phyloP scores from a whole-genome alignment of 2,797 vertebrate species.

The Ptychobarbus kaznakovi region DNA sequence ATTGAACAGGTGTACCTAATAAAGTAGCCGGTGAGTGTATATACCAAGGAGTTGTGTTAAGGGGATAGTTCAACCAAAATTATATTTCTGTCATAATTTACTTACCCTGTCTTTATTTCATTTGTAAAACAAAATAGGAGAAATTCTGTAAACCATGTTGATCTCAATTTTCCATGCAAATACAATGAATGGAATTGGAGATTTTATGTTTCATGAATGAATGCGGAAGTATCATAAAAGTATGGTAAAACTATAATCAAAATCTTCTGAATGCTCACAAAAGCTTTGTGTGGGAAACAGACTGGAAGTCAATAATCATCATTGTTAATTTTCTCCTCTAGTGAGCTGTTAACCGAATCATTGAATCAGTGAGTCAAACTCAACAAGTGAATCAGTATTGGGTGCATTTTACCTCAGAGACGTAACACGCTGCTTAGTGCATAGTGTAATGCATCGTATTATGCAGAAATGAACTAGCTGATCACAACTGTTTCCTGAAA shows the following conservation, averaged over 20 bases:
- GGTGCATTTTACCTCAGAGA: background rate
- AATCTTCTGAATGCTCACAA: background rate
- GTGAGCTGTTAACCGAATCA: background rate
- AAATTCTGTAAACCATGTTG: background rate
- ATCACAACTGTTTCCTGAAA: background rate
- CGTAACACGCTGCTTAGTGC: background rate
- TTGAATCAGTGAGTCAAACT: constrained; percentile 7
- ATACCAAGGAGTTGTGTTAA: background rate
- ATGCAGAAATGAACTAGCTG: background rate
- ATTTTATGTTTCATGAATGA: no score
- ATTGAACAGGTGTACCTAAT: no score
- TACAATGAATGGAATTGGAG: background rate
- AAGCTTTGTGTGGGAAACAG: background rate
- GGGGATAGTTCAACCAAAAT: background rate
- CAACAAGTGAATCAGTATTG: background rate
- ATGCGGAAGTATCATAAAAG: background rate
- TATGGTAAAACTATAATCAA: background rate
- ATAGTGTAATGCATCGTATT: background rate
- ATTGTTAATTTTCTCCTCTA: constrained; percentile 1
- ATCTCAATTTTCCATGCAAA: background rate
- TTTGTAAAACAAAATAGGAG: background rate
- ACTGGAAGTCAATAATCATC: background rate
- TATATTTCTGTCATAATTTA: background rate
- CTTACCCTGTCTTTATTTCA: background rate
- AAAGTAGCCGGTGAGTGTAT: background rate